Conservation (phyloP, 1,140 invertebrate species). For the Oscheius sp. region DNA sequence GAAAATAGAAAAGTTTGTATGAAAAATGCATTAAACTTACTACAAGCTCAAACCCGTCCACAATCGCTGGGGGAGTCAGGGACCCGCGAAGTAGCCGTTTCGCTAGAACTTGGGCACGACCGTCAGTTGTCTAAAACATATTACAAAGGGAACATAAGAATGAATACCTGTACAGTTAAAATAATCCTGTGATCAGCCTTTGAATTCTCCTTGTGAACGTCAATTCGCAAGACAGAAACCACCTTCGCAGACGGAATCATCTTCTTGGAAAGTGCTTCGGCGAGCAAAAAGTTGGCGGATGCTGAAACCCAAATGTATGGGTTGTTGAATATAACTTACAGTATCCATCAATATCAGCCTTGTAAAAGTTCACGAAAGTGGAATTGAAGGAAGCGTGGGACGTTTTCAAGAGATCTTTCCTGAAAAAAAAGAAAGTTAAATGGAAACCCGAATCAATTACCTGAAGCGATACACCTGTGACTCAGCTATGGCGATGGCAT, state of each 20-base stretch:
- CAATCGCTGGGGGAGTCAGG: slow-evolving; percentile 14
- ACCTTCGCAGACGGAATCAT: neutral
- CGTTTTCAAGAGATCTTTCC: neutral
- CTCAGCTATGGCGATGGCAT: slow-evolving; percentile 46
- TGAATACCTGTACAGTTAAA: neutral
- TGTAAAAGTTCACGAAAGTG: slow-evolving; percentile 52
- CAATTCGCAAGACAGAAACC: slow-evolving; percentile 14
- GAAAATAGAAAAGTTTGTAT: no score
- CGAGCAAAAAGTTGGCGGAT: neutral
- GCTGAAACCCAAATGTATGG: neutral
- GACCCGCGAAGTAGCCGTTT: neutral
- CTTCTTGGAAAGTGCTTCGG: neutral
- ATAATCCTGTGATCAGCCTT: neutral
- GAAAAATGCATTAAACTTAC: no score
- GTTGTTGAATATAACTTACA: no score
- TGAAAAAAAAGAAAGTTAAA: no score
- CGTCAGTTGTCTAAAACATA: slow-evolving; percentile 1
- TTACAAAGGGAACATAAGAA: neutral
- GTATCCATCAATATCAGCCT: slow-evolving; percentile 30
- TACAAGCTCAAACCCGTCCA: slow-evolving; percentile 13
- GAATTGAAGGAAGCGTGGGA: slow-evolving; percentile 42
- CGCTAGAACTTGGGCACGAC: neutral
- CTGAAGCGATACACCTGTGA: slow-evolving; percentile 45
- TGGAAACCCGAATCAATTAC: neutral
- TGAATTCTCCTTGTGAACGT: slow-evolving; percentile 34